Evolutionary conservation across 2,113 vertebrate species (phyloP).

Genomic region (Gadus macrocephalus): DNA sequence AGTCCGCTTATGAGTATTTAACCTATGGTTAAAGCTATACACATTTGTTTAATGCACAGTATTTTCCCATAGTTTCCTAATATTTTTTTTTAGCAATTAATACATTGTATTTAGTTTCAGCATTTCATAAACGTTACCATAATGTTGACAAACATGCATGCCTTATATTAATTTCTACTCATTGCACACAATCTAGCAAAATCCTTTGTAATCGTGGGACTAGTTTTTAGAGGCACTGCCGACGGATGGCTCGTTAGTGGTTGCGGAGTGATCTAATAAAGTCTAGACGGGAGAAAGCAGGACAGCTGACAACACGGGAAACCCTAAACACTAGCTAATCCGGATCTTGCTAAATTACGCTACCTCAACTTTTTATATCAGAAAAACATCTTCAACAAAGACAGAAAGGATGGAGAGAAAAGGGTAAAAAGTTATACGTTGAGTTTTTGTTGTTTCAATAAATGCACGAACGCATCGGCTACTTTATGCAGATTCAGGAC

Average conservation of each 20-base stretch:
- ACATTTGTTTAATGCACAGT: too few relatives aligned
- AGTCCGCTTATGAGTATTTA: too few relatives aligned
- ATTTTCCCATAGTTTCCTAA: too few relatives aligned
- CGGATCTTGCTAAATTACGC: constrained; percentile 8
- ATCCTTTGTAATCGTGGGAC: constrained; percentile 30
- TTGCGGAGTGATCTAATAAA: constrained; percentile 61
- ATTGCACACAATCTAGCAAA: too few relatives aligned
- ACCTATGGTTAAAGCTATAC: too few relatives aligned
- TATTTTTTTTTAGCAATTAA: too few relatives aligned
- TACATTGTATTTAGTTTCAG: too few relatives aligned
- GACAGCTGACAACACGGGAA: constrained; percentile 44
- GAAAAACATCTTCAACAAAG: background rate
- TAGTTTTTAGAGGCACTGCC: constrained; percentile 46
- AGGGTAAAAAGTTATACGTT: constrained; percentile 75
- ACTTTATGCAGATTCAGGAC: too few relatives aligned
- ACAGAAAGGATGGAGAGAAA: constrained; percentile 83
- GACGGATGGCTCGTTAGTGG: constrained; percentile 34
- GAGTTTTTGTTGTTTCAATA: constrained; percentile 22
- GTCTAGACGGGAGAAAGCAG: constrained; percentile 39
- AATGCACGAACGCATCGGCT: constrained; percentile 36
- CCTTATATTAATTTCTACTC: too few relatives aligned
- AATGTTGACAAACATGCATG: too few relatives aligned
- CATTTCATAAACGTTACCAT: too few relatives aligned
- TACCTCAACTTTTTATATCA: background rate
- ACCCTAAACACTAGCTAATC: constrained; percentile 15